These are phyloP conservation scores for Amphibalanus amphitrite DNA, from an alignment of 1,140 invertebrate species.

Conservation along the genomic window DNA sequence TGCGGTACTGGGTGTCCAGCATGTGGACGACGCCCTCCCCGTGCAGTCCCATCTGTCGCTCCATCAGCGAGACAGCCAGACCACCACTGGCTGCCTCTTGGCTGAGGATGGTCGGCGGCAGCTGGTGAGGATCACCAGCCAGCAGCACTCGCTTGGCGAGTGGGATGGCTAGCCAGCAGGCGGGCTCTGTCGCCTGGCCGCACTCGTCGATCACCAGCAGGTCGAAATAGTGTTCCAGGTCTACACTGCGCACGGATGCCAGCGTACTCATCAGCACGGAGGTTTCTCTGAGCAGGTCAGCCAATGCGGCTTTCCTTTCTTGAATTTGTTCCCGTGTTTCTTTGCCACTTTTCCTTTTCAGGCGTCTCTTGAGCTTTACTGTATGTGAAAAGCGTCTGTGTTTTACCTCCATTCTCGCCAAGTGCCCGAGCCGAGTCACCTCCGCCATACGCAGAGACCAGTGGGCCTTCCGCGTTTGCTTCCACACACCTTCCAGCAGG, in stretches of 20 bases:
- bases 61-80: slow-evolving; percentile 38
- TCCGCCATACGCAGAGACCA: slow-evolving; percentile 15
- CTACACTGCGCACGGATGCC: slow-evolving; percentile 31
- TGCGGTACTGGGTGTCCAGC: slow-evolving; percentile 40
- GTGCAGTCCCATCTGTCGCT: slow-evolving; percentile 32
- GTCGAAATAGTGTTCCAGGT: slow-evolving; percentile 39
- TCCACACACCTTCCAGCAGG: background rate
- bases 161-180: slow-evolving; percentile 39
- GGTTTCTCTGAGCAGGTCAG: background rate
- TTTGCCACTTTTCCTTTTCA: background rate
- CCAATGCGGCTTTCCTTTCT: background rate
- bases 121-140: slow-evolving; percentile 41
- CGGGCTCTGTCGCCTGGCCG: slow-evolving; percentile 37
- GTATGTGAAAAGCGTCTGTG: background rate
- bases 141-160: slow-evolving; percentile 33
- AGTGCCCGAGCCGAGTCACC: slow-evolving; percentile 38
- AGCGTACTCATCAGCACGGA: slow-evolving; percentile 32
- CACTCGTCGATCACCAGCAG: slow-evolving; percentile 42
- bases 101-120: slow-evolving; percentile 39
- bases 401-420: slow-evolving; percentile 25
- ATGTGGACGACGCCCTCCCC: slow-evolving; percentile 29
- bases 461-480: background rate
- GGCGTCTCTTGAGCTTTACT: background rate
- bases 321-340: background rate
- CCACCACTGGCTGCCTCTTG: slow-evolving; percentile 27